Evolutionary conservation across 2,888 invertebrate species (phyloP).

Genomic region (Creontiades dilutus): DNA sequence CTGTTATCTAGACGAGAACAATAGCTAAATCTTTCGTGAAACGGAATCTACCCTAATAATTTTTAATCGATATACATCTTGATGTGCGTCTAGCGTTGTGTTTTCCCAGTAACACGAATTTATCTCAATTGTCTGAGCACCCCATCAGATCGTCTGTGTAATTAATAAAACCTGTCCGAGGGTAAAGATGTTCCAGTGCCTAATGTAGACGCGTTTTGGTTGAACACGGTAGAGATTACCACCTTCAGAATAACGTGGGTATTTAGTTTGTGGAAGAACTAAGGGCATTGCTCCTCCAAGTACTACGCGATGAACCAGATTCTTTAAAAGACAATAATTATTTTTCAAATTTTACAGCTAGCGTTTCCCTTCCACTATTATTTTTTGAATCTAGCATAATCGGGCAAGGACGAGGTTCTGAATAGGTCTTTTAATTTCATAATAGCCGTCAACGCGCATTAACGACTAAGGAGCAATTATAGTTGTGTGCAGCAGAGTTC

Average conservation of each 20-base stretch:
- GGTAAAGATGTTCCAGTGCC: no score
- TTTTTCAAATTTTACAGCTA: neutral
- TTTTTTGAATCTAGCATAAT: neutral
- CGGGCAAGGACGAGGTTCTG: neutral
- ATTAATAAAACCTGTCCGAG: no score
- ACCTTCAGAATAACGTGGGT: neutral
- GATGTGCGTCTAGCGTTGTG: no score
- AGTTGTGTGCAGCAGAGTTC: neutral
- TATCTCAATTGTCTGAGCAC: no score
- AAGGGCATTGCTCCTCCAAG: neutral
- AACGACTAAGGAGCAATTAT: constrained; percentile 21
- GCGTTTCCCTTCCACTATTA: constrained; percentile 1
- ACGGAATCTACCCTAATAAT: no score
- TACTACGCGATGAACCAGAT: neutral
- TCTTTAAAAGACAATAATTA: neutral
- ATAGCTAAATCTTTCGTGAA: no score
- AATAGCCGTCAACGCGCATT: constrained; percentile 33
- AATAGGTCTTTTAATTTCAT: constrained; percentile 42
- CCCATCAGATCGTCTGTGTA: no score
- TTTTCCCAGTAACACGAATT: no score
- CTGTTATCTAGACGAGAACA: no score
- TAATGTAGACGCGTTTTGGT: neutral
- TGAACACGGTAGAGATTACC: neutral
- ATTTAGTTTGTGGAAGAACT: neutral
- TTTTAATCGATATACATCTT: no score